Base-by-base conservation (phyloP, 2,113 vertebrate species). In the Lophochroa leadbeateri region DNA sequence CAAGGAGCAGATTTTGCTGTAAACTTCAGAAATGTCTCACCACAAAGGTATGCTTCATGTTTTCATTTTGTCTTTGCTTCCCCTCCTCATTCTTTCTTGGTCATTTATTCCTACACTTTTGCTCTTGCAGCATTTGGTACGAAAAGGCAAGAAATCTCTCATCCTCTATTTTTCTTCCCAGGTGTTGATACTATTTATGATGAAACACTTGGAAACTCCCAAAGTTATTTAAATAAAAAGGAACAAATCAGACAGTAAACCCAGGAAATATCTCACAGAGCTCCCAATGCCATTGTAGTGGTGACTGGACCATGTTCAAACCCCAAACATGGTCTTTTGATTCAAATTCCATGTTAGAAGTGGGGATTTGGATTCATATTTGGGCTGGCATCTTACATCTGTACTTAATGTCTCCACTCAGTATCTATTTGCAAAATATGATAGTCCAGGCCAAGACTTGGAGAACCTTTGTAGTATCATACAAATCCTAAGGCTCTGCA, bases 1-100 rank as follows among this genome's bases (percentile, higher is more conserved):
- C 93, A 96, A 96, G 97, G 87, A 98, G 68, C 88, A 96, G 90
- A 95, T 97, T 98, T 98, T 98, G 75, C 94, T 96, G 69, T 94
- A 96, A 97, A 96, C 96, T 94, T 97, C 83, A 95, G 80, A 92
- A 96, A 90, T 87, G 88, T 79, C 94, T 95, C 41, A 94, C 71
- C 39, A 35, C 84, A 96, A 97, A 97, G 88, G 96, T 97, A 98
- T 97, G 93, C 50, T 96, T 96, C 86, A 58, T 90, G 61, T 72
- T 96, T 93, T 81, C 58, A 19, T 72, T 81, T 71, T 53, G 7
- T 43, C 17, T 67, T 86, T 92, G 11, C 91, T 68, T 33, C 27
- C 58, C 28, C 7, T 82, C 33, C 29, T 49, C 16, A 63, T 91
- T 72, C 31, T 69, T 80, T 52, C 31, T 67, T 70, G 23, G 69